phyloP scores from a whole-genome alignment of 2,888 invertebrate genomes.

The Pseudanteris insignis region DNA sequence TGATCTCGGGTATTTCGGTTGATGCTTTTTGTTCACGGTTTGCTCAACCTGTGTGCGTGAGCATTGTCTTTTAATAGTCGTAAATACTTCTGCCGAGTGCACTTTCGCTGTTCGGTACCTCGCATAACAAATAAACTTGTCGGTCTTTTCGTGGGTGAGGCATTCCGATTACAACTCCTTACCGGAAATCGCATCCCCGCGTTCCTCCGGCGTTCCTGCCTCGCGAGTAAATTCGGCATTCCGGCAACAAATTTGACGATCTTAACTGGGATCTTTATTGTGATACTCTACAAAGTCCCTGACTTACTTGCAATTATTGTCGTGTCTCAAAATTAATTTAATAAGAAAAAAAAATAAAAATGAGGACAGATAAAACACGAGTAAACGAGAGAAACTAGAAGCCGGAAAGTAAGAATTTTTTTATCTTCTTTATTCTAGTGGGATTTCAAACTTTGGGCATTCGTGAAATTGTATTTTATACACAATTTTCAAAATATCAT shows the following conservation, averaged over 20 bases:
- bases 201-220: not conserved
- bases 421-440: too few relatives aligned
- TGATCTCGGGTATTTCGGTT: slow-evolving; percentile 27
- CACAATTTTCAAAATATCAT: too few relatives aligned
- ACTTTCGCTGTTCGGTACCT: slow-evolving; percentile 45
- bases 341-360: too few relatives aligned
- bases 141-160: slow-evolving; percentile 35
- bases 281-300: too few relatives aligned
- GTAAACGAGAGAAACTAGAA: too few relatives aligned
- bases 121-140: slow-evolving; percentile 44
- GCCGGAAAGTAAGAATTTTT: too few relatives aligned
- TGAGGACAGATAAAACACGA: too few relatives aligned
- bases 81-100: slow-evolving; percentile 55
- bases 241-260: not conserved
- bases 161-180: slow-evolving; percentile 31
- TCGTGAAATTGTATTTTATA: too few relatives aligned
- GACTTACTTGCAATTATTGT: too few relatives aligned
- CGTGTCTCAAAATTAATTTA: too few relatives aligned
- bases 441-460: too few relatives aligned
- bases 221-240: slow-evolving; percentile 1
- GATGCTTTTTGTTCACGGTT: slow-evolving; percentile 18
- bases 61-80: slow-evolving; percentile 58
- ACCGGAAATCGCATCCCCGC: slow-evolving; percentile 26
- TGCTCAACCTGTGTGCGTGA: slow-evolving; percentile 27
- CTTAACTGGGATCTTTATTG: too few relatives aligned